Evolutionary conservation across 2,888 invertebrate genomes (phyloP).

Genomic region (Rotaria socialis): DNA sequence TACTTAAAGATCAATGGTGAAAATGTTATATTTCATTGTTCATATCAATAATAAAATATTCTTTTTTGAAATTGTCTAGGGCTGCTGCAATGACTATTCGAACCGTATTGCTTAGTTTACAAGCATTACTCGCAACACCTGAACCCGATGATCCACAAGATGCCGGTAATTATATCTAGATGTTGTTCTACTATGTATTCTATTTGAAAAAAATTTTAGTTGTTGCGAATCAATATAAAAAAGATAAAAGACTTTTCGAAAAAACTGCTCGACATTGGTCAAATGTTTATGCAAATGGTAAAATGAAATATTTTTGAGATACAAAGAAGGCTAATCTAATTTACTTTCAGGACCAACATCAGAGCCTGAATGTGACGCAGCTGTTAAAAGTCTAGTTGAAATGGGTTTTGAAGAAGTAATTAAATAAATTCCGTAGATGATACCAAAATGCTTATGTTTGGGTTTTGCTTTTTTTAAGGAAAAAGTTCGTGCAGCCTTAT

Average conservation of each 20-base stretch:
- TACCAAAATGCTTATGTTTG: too few species aligned
- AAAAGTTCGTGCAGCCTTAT: neutral
- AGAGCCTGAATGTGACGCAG: constrained; percentile 76
- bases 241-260: constrained; percentile 76
- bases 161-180: constrained; percentile 61
- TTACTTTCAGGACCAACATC: constrained; percentile 64
- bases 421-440: neutral
- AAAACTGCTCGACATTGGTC: constrained; percentile 94
- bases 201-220: constrained; percentile 62
- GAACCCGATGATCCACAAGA: constrained; percentile 63
- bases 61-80: neutral
- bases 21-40: neutral
- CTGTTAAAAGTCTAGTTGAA: constrained; percentile 79
- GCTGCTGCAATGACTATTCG: constrained; percentile 96
- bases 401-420: constrained; percentile 82
- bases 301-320: neutral
- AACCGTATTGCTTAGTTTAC: constrained; percentile 87
- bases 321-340: neutral
- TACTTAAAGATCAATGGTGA: constrained; percentile 72
- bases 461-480: neutral
- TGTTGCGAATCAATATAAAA: constrained; percentile 92
- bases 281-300: constrained; percentile 69
- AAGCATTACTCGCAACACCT: constrained; percentile 73
- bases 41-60: too few species aligned
- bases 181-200: neutral